A percentile compares a stretch with the other conserved stretches of the same genome.
phyloP scores from a whole-genome alignment of 2,888 invertebrate genomes.

The Bellardia bayeri region DNA sequence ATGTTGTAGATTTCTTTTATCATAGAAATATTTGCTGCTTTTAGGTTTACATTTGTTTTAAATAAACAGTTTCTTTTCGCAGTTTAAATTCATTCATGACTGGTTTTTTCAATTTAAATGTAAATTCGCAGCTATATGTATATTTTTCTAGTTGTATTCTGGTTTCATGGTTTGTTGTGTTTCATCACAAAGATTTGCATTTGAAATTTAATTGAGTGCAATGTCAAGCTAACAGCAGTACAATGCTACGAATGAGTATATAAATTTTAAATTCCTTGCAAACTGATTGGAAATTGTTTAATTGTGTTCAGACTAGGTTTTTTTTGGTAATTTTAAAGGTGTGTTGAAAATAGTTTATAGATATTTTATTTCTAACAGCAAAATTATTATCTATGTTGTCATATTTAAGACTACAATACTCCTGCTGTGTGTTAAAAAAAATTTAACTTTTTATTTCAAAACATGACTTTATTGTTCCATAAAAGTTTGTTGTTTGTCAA shows the following conservation, averaged over 20 bases:
- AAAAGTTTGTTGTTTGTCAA: not conserved
- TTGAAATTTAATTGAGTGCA: slow-evolving; percentile 43
- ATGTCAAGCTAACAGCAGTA: not conserved
- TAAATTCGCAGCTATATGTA: slow-evolving; percentile 9
- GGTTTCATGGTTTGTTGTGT: not conserved
- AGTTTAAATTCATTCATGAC: slow-evolving; percentile 30
- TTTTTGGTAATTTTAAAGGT: not conserved
- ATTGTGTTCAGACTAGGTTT: slow-evolving; percentile 1
- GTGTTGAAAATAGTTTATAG: not conserved
- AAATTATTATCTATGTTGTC: not conserved
- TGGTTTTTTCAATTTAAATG: slow-evolving; percentile 47
- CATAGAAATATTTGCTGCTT: not conserved
- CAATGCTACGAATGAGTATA: too few species aligned
- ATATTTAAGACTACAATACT: slow-evolving; percentile 24
- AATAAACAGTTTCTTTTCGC: slow-evolving; percentile 11
- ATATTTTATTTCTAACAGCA: not conserved
- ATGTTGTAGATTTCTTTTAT: not conserved
- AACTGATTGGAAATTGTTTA: slow-evolving; percentile 21
- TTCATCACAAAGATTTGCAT: slow-evolving; percentile 47
- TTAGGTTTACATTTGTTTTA: slow-evolving; percentile 30
- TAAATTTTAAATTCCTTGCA: slow-evolving; percentile 7
- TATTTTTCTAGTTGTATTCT: not conserved
- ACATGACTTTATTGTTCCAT: not conserved
- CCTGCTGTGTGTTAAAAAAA: slow-evolving; percentile 30
- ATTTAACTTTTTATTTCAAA: not conserved